Percentiles rank a stretch among this genome's conserved stretches.
Conservation (phyloP, 2,888 invertebrate genomes). For the Drosophila pseudotakahashii region DNA sequence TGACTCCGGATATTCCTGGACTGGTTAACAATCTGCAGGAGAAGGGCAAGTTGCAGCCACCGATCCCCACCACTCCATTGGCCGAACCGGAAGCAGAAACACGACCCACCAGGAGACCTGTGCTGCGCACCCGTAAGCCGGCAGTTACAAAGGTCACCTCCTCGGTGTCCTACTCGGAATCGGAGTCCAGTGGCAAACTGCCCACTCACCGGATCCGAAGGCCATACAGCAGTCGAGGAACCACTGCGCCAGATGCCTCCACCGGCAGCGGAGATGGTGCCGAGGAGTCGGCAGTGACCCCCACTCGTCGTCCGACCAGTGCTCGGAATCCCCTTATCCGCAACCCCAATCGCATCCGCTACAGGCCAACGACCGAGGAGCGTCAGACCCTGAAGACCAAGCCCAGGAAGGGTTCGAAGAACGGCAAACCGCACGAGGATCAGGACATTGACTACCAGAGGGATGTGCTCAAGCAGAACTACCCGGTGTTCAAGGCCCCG, state of each 20-base stretch:
- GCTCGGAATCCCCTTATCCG: conserved; percentile 81
- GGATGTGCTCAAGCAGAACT: conserved; percentile 87
- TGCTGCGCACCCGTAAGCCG: conserved; percentile 86
- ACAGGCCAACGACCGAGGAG: conserved; percentile 83
- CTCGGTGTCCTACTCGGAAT: conserved; percentile 81
- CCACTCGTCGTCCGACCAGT: conserved; percentile 71
- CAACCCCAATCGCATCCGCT: conserved; percentile 84
- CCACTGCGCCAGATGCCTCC: conserved; percentile 35
- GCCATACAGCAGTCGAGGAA: conserved; percentile 81
- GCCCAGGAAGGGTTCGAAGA: conserved; percentile 68
- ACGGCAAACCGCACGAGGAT: conserved; percentile 65
- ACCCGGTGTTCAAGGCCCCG: conserved; percentile 86
- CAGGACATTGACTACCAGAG: conserved; percentile 87
- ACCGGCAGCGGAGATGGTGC: conserved; percentile 43
- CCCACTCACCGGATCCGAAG: conserved; percentile 83
- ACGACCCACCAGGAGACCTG: conserved; percentile 85
- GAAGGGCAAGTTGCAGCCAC: conserved; percentile 75
- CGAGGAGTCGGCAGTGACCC: conserved; percentile 47
- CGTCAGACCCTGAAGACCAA: conserved; percentile 81
- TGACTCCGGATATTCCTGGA: conserved; percentile 87
- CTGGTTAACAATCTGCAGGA: conserved; percentile 87
- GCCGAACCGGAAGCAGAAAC: conserved; percentile 82
- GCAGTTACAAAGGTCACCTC: conserved; percentile 81
- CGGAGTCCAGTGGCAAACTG: conserved; percentile 79
- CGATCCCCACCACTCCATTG: conserved; percentile 58